These are phyloP conservation scores for Coelopa pilipes DNA, from an alignment of 2,888 invertebrate genomes.

Conservation along the genomic window DNA sequence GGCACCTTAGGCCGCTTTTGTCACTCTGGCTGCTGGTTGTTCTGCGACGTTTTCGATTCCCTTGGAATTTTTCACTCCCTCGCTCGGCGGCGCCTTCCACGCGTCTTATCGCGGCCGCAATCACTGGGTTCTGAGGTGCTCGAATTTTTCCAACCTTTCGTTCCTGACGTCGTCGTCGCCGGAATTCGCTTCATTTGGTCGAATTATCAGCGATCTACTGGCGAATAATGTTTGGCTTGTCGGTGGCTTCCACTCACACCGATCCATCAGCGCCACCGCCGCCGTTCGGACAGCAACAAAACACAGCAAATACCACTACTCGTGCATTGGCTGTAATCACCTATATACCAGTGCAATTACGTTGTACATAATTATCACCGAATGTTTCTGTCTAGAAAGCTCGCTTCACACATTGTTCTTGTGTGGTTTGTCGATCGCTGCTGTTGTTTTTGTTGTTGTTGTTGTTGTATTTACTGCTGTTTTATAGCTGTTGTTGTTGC, in stretches of 20 bases:
- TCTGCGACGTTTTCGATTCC: neutral
- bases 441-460: no score
- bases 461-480: no score
- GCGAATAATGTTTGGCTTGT: constrained; percentile 28
- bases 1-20: no score
- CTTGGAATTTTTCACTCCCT: neutral
- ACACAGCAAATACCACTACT: neutral
- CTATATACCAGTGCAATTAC: no score
- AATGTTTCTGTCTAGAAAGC: no score
- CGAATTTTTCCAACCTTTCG: no score
- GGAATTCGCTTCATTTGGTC: neutral
- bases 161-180: neutral
- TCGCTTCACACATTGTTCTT: no score
- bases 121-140: neutral
- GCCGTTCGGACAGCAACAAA: neutral
- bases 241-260: constrained; percentile 8
- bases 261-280: neutral
- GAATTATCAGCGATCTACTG: constrained; percentile 27
- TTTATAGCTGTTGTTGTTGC: no score
- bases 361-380: no score
- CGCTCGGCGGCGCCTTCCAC: neutral
- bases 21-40: neutral
- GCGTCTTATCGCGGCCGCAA: constrained; percentile 13
- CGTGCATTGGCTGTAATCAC: neutral
- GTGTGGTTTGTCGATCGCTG: no score